These are phyloP conservation scores for Pardosa pseudoannulata DNA, from an alignment of 2,888 invertebrate genomes.

Conservation along the genomic window DNA sequence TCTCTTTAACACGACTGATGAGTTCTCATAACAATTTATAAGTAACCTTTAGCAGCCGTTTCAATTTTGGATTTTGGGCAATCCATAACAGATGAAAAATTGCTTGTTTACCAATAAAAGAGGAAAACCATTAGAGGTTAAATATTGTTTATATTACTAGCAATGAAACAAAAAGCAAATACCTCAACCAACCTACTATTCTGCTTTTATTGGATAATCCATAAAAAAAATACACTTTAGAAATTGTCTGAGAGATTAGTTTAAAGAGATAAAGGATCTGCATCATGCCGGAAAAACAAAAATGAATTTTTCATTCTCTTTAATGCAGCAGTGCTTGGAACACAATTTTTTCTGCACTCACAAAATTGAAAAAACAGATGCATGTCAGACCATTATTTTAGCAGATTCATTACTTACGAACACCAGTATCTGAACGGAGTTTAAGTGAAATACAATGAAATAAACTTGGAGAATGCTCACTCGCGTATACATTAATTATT, in stretches of 20 bases:
- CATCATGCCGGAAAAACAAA: not conserved
- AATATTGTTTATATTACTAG: too few relatives aligned
- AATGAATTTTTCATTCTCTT: not conserved
- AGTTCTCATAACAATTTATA: too few relatives aligned
- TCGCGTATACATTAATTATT: constrained; percentile 33
- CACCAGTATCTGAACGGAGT: not conserved
- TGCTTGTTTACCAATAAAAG: too few relatives aligned
- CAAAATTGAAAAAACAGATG: constrained; percentile 2
- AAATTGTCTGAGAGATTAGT: not conserved
- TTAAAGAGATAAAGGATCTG: not conserved
- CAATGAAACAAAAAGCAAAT: too few relatives aligned
- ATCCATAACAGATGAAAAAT: too few relatives aligned
- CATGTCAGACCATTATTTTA: not conserved
- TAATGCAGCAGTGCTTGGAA: not conserved
- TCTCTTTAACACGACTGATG: too few relatives aligned
- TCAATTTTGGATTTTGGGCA: too few relatives aligned
- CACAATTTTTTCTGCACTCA: not conserved
- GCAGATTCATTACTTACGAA: constrained; percentile 3
- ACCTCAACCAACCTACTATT: too few relatives aligned
- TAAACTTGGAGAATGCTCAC: constrained; percentile 9
- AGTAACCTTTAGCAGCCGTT: too few relatives aligned
- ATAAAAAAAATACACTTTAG: not conserved
- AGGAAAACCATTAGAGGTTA: too few relatives aligned
- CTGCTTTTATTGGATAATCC: not conserved
- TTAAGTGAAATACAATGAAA: not conserved